Conservation (phyloP, 2,113 vertebrate genomes). For the Odocoileus hemionus region DNA sequence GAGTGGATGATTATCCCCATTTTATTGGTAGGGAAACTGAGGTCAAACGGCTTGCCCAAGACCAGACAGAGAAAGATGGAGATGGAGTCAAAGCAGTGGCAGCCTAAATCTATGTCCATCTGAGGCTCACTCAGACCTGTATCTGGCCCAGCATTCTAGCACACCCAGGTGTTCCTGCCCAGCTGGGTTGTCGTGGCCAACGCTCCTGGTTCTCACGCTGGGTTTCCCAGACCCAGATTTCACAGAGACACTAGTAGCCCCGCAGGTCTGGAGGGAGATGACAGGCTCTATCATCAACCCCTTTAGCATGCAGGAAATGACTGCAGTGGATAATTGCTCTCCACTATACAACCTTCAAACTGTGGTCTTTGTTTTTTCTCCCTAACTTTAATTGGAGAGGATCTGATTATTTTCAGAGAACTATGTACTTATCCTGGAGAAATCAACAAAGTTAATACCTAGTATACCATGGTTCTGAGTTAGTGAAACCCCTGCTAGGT, state of each 20-base stretch:
- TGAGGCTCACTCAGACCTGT: background rate
- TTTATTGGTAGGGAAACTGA: slow-evolving; percentile 56
- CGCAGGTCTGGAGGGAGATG: background rate
- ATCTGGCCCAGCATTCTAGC: background rate
- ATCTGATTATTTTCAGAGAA: background rate
- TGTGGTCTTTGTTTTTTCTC: background rate
- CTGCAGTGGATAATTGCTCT: background rate
- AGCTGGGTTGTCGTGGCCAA: rapidly evolving
- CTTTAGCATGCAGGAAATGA: background rate
- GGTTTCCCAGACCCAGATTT: background rate
- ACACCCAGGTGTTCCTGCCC: background rate
- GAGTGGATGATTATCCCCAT: slow-evolving; percentile 28
- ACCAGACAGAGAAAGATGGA: background rate
- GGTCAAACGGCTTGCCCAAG: slow-evolving; percentile 34
- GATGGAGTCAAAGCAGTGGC: background rate
- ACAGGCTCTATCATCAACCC: background rate
- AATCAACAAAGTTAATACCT: background rate
- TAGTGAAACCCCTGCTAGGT: background rate
- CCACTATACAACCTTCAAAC: background rate
- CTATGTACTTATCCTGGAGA: background rate
- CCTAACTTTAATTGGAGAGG: background rate
- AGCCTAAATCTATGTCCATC: background rate
- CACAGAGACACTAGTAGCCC: background rate
- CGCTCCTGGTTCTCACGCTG: background rate
- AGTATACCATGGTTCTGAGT: no score